Base-by-base conservation (phyloP, 2,113 vertebrate species). In the Oreochromis spilurus region DNA sequence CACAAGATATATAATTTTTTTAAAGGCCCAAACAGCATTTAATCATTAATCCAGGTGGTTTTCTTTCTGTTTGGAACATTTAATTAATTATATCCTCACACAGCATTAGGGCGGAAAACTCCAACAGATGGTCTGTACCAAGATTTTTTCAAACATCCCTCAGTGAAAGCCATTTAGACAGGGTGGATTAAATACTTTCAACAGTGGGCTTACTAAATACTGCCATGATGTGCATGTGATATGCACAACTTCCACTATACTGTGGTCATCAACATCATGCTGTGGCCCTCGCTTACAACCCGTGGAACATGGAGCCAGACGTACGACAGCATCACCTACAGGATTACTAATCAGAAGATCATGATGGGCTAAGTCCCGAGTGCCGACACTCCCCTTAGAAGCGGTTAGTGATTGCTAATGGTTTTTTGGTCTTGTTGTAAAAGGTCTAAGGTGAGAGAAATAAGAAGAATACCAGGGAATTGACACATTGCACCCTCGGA, bases 271-370 rank as follows among this genome's bases (percentile, higher is more conserved):
- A 99, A 99, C 96, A 97, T 99, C 26, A 93, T 99, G 65, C 96
- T 99, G 87, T 99, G 99, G 97, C 97, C 48, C 96, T 99, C 57
- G 97, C 97, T 40, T 99, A 99, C 96, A 99, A 97, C 94, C 97
- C 99, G 87, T 99, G 98, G 98, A 99, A 99, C 96, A 99, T 99
- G 98, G 98, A 99, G 96, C 99, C 98, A 48, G 98, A 98, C 10
- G 3, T 99, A 99, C 31, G 98, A 99, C 91, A 99, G 98, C 96
- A 99, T 99, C 95, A 99, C 99, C 96, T 99, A 99, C 85, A 97
- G 98, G 96, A 99, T 99, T 98, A 99, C 98, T 92, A 99, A 98
- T 94, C 98, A 99, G 97, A 99, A 99, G 96, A 99, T 99, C 95
- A 96, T 97, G 93, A 96, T 99, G 97, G 98, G 99, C 94, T 99